Percentiles rank a stretch among this genome's conserved stretches.
These are phyloP conservation scores for Plutella xylostella DNA, from an alignment of 2,888 invertebrate species.

Conservation along the genomic window DNA sequence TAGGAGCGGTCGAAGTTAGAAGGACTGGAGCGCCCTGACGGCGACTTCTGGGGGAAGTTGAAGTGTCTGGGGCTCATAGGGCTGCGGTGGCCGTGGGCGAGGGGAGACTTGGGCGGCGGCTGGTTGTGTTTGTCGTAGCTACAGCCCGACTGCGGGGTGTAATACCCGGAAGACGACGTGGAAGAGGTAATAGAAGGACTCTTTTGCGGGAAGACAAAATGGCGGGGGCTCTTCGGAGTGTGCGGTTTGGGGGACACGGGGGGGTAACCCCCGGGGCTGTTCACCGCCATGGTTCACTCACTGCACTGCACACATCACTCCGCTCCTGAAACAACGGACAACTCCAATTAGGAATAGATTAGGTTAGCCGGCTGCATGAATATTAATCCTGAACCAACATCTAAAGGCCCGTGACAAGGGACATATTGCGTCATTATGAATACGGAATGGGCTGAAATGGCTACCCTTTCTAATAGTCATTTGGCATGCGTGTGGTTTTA, in stretches of 20 bases:
- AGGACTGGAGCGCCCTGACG: conserved; percentile 56
- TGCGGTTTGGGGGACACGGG: conserved; percentile 67
- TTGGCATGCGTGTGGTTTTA: no score
- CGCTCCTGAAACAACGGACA: not conserved
- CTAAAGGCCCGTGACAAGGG: no score
- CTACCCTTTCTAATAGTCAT: no score
- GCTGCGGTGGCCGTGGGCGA: conserved; percentile 68
- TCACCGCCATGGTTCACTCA: conserved; percentile 65
- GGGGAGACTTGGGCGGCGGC: conserved; percentile 58
- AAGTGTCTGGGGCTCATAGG: conserved; percentile 72
- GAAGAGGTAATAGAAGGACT: conserved; percentile 65
- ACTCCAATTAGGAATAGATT: no score
- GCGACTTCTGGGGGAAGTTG: conserved; percentile 64
- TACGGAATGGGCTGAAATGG: no score
- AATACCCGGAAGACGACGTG: conserved; percentile 67
- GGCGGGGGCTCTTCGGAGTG: conserved; percentile 68
- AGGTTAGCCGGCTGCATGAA: no score
- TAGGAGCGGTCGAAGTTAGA: conserved; percentile 40
- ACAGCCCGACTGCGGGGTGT: conserved; percentile 65
- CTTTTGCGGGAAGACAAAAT: conserved; percentile 65
- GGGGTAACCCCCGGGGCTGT: conserved; percentile 69
- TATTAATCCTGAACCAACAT: no score
- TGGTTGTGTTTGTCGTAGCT: conserved; percentile 57
- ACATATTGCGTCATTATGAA: no score
- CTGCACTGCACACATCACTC: conserved; percentile 18